Base-by-base conservation (phyloP, 2,888 invertebrate genomes). In the Craniophora ligustri region DNA sequence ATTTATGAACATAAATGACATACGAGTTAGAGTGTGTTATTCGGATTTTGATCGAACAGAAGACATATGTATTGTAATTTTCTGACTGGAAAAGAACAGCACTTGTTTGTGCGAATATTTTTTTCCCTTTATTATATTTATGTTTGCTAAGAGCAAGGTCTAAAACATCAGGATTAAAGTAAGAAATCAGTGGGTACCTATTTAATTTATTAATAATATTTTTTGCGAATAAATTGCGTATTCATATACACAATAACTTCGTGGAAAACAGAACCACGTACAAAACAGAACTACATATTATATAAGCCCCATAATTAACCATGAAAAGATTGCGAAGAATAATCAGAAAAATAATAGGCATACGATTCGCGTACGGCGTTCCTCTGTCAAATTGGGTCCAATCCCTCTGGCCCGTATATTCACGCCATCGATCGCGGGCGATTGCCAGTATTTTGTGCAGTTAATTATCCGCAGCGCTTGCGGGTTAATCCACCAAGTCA, bases 391-490 rank as follows among this genome's bases (percentile, higher is more conserved):
- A 79, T 76, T 68, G 67, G 67, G 71, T 69, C 36, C 69, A 61
- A 72, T 76, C 71, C 71, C 67, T 58, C 60, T 38, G 40, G 53
- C 57, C 63, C 53, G 70, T 70, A 72, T 75, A 71, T 75, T 77
- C 68, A 78, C 71, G 80, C 75, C 81, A 84, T 84, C 81, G 88
- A 87, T 84, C 85, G 87, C 77, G 76, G 68, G 66, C 78, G 84
- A 85, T 85, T 81, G 82, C 79, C 78, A 83, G 84, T 85, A 85
- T 89, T 92, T 92, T 92, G 89, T 89, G 85, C 84, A 88, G 92
- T 91, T 93, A 92, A 93, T 93, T 92, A 92, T 90, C 89, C 88
- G 84, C 82, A 81, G 81, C 80, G 79, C 79, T 82, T 82, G 82
- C 71, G 84, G 81, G 82, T 86, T 92, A 91, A 93, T 92, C 92